These are phyloP conservation scores for Glossophaga mutica DNA, from an alignment of 2,797 vertebrate species.

Conservation along the genomic window DNA sequence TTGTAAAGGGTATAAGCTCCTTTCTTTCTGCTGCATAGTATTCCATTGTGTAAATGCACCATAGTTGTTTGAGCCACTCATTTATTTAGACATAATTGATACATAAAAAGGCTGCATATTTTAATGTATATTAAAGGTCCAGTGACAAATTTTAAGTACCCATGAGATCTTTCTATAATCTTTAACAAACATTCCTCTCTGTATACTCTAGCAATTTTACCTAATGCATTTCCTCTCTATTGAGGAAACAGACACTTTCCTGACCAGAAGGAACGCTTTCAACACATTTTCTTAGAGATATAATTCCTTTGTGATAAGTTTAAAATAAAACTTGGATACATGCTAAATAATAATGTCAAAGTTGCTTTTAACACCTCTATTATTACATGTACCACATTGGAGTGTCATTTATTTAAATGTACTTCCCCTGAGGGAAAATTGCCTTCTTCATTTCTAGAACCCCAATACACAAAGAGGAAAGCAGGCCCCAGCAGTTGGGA, in stretches of 20 bases:
- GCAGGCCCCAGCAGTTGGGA: background rate
- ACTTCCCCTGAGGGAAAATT: background rate
- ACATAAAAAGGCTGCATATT: background rate
- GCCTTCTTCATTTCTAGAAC: background rate
- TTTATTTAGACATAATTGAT: background rate
- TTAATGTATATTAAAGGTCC: background rate
- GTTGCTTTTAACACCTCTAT: background rate
- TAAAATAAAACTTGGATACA: conserved; percentile 12
- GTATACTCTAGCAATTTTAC: background rate
- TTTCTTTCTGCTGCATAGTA: too few relatives aligned
- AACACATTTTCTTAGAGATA: background rate
- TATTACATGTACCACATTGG: background rate
- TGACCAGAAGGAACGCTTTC: background rate
- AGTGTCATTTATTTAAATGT: background rate
- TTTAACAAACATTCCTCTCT: background rate
- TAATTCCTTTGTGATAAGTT: background rate
- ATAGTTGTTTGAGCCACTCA: too few relatives aligned
- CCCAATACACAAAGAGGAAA: background rate
- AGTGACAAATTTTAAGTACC: background rate
- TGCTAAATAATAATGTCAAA: background rate
- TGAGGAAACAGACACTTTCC: background rate
- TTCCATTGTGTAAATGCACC: too few relatives aligned
- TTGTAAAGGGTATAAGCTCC: too few relatives aligned
- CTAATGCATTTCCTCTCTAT: background rate
- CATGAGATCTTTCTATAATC: background rate